These are phyloP conservation scores for Zaprionus lachaisei DNA, from an alignment of 1,140 invertebrate species.

Conservation along the genomic window DNA sequence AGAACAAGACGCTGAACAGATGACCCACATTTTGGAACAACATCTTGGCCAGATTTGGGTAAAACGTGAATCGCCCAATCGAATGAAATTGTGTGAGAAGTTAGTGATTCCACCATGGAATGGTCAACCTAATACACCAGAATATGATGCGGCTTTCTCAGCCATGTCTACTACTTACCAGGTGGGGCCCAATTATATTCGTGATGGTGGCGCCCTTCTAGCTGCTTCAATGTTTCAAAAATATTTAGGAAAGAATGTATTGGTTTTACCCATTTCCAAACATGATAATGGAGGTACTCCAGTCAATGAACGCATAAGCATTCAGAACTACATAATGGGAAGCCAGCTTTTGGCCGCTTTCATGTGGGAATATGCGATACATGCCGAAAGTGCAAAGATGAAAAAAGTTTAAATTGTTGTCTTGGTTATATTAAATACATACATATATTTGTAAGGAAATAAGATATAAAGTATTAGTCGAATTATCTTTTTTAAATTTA, in stretches of 20 bases:
- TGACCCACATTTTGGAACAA: constrained; percentile 89
- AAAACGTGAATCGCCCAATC: constrained; percentile 92
- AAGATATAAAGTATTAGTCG: too few relatives aligned
- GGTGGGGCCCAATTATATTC: constrained; percentile 88
- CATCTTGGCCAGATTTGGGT: constrained; percentile 89
- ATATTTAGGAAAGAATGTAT: constrained; percentile 31
- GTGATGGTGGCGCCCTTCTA: constrained; percentile 36
- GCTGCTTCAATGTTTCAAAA: constrained; percentile 35
- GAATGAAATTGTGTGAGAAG: constrained; percentile 87
- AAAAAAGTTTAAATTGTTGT: not conserved
- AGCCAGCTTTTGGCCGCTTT: constrained; percentile 31
- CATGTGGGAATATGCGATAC: constrained; percentile 52
- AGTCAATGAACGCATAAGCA: constrained; percentile 36
- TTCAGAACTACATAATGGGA: constrained; percentile 43
- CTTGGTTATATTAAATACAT: too few relatives aligned
- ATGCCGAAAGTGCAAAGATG: not conserved
- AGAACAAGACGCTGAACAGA: constrained; percentile 91
- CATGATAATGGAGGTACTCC: constrained; percentile 44
- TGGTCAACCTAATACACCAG: constrained; percentile 93
- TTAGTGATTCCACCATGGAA: constrained; percentile 91
- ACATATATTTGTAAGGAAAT: too few relatives aligned
- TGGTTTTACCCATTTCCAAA: constrained; percentile 42
- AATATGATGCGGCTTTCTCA: constrained; percentile 93
- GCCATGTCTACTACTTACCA: constrained; percentile 95
- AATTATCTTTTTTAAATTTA: too few relatives aligned